Percentiles rank a stretch among this genome's conserved stretches.
Evolutionary conservation across 2,797 vertebrate species (phyloP).

Genomic region (Salarias fasciatus): DNA sequence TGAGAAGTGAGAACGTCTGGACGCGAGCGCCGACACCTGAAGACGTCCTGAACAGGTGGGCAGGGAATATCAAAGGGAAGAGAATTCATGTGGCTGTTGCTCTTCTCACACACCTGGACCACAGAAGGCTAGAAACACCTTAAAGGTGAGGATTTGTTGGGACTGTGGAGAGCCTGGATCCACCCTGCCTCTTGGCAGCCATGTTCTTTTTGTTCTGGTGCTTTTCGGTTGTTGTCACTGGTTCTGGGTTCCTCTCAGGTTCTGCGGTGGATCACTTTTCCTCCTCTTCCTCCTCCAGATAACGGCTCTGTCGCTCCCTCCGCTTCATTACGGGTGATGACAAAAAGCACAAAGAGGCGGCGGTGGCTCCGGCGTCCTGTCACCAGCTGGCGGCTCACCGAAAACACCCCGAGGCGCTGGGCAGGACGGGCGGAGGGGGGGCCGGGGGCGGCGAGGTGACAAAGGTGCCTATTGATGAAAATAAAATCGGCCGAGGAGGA

Average conservation of each 20-base stretch:
- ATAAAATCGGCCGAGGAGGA: slow-evolving; percentile 59
- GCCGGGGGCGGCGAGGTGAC: slow-evolving; percentile 72
- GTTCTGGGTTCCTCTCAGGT: slow-evolving; percentile 28
- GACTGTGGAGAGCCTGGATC: too few species aligned
- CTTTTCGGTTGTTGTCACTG: slow-evolving; percentile 1
- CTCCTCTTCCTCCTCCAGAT: slow-evolving; percentile 22
- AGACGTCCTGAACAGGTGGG: too few species aligned
- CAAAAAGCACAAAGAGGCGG: slow-evolving; percentile 50
- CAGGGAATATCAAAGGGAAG: too few species aligned
- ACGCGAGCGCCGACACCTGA: too few species aligned
- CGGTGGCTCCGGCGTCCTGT: slow-evolving; percentile 46
- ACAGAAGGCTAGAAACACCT: too few species aligned
- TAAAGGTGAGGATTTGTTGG: too few species aligned
- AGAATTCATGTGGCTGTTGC: too few species aligned
- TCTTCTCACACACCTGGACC: too few species aligned
- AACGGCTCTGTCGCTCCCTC: slow-evolving; percentile 25
- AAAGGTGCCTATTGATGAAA: slow-evolving; percentile 81
- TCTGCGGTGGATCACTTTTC: slow-evolving; percentile 30
- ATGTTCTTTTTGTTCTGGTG: too few species aligned
- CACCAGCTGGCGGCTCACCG: slow-evolving; percentile 64
- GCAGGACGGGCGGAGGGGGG: slow-evolving; percentile 63
- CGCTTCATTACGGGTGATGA: slow-evolving; percentile 54
- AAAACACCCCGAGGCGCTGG: slow-evolving; percentile 72
- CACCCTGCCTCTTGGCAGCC: too few species aligned
- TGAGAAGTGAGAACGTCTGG: too few species aligned